These are phyloP conservation scores for Crotalus viridis DNA, from an alignment of 2,113 vertebrate species.

Conservation along the genomic window DNA sequence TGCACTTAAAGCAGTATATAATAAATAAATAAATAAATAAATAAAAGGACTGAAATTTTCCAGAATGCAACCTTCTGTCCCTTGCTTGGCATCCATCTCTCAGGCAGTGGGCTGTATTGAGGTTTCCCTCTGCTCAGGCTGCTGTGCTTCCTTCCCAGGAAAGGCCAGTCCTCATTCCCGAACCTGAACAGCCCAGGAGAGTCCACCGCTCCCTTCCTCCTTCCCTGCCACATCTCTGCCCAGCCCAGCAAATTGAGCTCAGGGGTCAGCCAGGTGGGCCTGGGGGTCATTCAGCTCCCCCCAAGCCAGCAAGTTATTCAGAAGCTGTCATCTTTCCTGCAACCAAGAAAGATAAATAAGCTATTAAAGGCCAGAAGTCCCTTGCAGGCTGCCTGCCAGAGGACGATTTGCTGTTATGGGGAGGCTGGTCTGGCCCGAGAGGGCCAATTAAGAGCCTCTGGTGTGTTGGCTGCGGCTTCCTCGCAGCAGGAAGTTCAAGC, in stretches of 20 bases:
- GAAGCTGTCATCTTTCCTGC: constrained; percentile 66
- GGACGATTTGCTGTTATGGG: constrained; percentile 40
- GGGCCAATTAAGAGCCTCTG: background rate
- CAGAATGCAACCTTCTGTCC: accelerated
- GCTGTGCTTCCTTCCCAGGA: background rate
- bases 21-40: too few relatives aligned
- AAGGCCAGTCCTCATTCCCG: accelerated
- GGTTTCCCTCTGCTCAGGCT: background rate
- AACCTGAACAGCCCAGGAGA: background rate
- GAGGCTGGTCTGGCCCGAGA: background rate
- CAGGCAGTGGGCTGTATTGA: background rate
- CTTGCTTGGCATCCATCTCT: accelerated
- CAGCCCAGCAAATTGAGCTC: constrained; percentile 43
- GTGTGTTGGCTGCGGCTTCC: too few relatives aligned
- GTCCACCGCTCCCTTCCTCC: background rate
- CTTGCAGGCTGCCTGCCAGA: constrained; percentile 47
- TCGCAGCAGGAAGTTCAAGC: background rate
- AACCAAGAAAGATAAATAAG: constrained; percentile 72
- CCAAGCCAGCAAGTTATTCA: constrained; percentile 64
- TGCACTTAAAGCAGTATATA: too few relatives aligned
- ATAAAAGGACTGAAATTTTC: accelerated
- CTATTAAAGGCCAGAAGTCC: constrained; percentile 61
- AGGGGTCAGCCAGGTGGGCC: constrained; percentile 50
- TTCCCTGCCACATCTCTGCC: constrained; percentile 33
- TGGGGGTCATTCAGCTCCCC: constrained; percentile 64